These are phyloP conservation scores for Sphaerophoria taeniata DNA, from an alignment of 2,888 invertebrate species.

Conservation along the genomic window DNA sequence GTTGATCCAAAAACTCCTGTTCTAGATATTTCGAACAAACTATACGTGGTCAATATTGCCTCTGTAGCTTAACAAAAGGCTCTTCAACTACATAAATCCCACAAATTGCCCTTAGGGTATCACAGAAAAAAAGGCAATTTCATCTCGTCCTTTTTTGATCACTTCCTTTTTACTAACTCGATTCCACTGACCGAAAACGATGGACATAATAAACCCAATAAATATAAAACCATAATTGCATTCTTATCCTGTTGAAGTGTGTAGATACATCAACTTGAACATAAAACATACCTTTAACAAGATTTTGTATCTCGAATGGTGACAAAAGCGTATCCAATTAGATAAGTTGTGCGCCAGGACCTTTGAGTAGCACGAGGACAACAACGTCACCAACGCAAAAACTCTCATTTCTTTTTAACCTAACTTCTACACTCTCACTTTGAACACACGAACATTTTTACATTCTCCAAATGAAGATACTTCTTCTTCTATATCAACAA, in stretches of 20 bases:
- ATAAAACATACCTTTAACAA: conserved; percentile 23
- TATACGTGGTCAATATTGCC: neutral
- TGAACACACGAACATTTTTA: conserved; percentile 22
- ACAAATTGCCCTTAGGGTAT: conserved; percentile 2
- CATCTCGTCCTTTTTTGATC: neutral
- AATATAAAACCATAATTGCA: conserved; percentile 32
- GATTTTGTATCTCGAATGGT: conserved; percentile 28
- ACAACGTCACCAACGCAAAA: conserved; percentile 15
- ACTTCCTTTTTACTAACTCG: neutral
- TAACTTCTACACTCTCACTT: conserved; percentile 7
- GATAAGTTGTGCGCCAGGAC: conserved; percentile 38
- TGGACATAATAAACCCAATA: conserved; percentile 22
- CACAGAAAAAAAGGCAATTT: neutral
- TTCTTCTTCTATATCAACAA: neutral
- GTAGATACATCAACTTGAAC: conserved; percentile 18
- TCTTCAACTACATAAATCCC: conserved; percentile 20
- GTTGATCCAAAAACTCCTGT: too few relatives aligned
- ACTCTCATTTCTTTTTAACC: neutral
- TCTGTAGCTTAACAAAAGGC: neutral
- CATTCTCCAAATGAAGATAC: neutral
- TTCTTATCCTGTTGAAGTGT: too few relatives aligned
- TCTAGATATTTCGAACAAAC: too few relatives aligned
- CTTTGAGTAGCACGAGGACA: conserved; percentile 15
- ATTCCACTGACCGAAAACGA: neutral
- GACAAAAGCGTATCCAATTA: conserved; percentile 43